A percentile compares a stretch with the other conserved stretches of the same genome.
phyloP scores from a whole-genome alignment of 2,113 vertebrate species.

The Apodemus speciosus region DNA sequence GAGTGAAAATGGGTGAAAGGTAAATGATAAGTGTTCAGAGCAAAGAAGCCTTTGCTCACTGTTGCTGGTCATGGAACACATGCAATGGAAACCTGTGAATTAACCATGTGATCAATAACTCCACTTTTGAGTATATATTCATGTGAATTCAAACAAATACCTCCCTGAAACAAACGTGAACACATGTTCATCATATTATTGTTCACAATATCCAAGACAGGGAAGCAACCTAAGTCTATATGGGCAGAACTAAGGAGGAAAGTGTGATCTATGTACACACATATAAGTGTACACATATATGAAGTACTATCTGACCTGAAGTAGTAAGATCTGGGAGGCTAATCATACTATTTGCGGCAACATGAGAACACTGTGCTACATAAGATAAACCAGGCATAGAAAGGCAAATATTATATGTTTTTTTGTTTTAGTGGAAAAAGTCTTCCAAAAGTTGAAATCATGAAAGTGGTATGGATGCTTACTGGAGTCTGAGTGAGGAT shows the following conservation, averaged over 20 bases:
- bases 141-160: background rate
- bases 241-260: background rate
- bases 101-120: background rate
- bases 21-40: background rate
- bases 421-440: background rate
- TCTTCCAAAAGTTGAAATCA: background rate
- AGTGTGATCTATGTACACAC: background rate
- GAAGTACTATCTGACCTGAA: background rate
- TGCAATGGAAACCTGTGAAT: background rate
- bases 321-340: background rate
- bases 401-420: background rate
- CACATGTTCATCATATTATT: background rate
- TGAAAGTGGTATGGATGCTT: background rate
- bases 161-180: background rate
- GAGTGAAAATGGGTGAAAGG: background rate
- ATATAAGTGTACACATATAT: too few relatives aligned
- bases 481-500: background rate
- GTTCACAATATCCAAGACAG: background rate
- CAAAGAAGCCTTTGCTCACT: background rate
- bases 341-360: background rate
- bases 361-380: too few relatives aligned
- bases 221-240: background rate
- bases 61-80: background rate
- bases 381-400: background rate
- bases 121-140: background rate